A percentile compares a stretch with the other conserved stretches of the same genome.
phyloP scores from a whole-genome alignment of 2,888 invertebrate genomes.

The Merodon equestris region DNA sequence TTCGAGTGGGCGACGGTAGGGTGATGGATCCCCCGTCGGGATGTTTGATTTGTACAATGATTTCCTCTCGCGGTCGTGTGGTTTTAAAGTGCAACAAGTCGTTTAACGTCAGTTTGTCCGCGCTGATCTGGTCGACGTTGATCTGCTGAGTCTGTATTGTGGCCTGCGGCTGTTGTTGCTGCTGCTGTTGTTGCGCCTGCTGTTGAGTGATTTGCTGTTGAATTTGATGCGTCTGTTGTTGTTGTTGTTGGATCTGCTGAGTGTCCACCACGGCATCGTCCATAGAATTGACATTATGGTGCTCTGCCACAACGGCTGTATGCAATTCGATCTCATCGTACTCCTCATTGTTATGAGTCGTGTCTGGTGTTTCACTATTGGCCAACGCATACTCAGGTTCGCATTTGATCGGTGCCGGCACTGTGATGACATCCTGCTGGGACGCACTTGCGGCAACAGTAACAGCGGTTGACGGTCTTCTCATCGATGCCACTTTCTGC shows the following conservation, averaged over 20 bases:
- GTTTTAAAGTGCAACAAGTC: slow-evolving; percentile 77
- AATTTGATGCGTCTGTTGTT: slow-evolving; percentile 64
- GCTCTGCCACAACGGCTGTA: slow-evolving; percentile 70
- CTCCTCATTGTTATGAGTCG: slow-evolving; percentile 72
- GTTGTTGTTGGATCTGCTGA: slow-evolving; percentile 70
- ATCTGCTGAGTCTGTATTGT: slow-evolving; percentile 75
- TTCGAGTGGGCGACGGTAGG: slow-evolving; percentile 74
- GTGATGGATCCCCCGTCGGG: slow-evolving; percentile 75
- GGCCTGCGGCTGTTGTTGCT: slow-evolving; percentile 68
- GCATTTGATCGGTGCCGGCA: slow-evolving; percentile 72
- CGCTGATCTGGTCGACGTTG: slow-evolving; percentile 73
- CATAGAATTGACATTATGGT: slow-evolving; percentile 72
- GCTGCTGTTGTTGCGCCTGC: slow-evolving; percentile 70
- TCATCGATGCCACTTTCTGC: slow-evolving; percentile 32
- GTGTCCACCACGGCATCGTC: slow-evolving; percentile 69
- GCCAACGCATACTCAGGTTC: slow-evolving; percentile 75
- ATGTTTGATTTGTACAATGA: slow-evolving; percentile 77
- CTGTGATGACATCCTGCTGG: slow-evolving; percentile 70
- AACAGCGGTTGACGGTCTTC: slow-evolving; percentile 33
- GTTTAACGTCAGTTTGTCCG: slow-evolving; percentile 76
- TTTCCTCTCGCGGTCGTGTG: slow-evolving; percentile 76
- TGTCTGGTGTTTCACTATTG: slow-evolving; percentile 72
- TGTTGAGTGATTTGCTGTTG: slow-evolving; percentile 66
- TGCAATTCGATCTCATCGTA: slow-evolving; percentile 77
- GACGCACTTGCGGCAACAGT: slow-evolving; percentile 53